These are phyloP conservation scores for Hyperoplus lanceolatus DNA, from an alignment of 2,797 vertebrate genomes.

Conservation along the genomic window DNA sequence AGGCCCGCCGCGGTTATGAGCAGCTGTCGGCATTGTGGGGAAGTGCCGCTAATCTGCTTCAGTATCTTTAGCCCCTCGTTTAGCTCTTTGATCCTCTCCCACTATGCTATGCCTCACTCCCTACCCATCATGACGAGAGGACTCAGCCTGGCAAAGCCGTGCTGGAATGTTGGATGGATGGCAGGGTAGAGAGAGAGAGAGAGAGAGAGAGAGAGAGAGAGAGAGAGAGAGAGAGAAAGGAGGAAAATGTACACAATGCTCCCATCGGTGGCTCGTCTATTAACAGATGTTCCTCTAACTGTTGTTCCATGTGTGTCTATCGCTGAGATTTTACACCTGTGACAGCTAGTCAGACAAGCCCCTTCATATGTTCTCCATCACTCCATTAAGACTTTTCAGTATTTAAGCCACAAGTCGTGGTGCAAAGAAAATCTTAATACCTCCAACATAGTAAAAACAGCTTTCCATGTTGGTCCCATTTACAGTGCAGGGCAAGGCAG, in stretches of 20 bases:
- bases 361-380: slow-evolving; percentile 20
- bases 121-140: slow-evolving; percentile 59
- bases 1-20: slow-evolving; percentile 75
- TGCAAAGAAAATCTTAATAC: too few relatives aligned
- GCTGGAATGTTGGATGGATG: slow-evolving; percentile 66
- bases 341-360: slow-evolving; percentile 9
- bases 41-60: slow-evolving; percentile 84
- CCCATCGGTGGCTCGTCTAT: slow-evolving; percentile 52
- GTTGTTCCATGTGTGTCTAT: background rate
- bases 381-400: slow-evolving; percentile 8
- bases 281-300: slow-evolving; percentile 68
- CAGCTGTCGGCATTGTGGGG: slow-evolving; percentile 85
- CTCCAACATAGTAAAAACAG: background rate
- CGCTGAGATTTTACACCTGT: slow-evolving; percentile 32
- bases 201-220: background rate
- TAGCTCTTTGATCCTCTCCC: slow-evolving; percentile 84
- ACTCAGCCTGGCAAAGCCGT: slow-evolving; percentile 67
- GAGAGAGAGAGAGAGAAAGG: background rate
- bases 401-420: too few relatives aligned
- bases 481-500: too few relatives aligned
- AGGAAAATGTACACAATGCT: slow-evolving; percentile 9
- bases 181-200: background rate
- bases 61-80: slow-evolving; percentile 84
- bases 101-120: slow-evolving; percentile 67
- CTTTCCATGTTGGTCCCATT: too few relatives aligned